A percentile compares a stretch with the other conserved stretches of the same genome.
Evolutionary conservation across 2,113 vertebrate genomes (phyloP).

Genomic region (Cheilinus undulatus): DNA sequence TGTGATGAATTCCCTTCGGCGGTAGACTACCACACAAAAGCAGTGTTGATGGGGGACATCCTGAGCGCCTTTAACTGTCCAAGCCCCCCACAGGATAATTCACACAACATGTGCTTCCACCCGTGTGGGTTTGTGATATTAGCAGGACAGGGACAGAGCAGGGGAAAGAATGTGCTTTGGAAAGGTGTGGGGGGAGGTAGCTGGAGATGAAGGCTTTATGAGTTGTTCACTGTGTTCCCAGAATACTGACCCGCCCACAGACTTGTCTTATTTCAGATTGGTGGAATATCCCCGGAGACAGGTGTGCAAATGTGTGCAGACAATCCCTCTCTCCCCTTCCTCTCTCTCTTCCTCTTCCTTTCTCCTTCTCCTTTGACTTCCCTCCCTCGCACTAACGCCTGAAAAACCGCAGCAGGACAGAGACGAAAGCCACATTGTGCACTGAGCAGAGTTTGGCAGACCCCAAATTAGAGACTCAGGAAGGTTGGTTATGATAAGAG

Average conservation of each 20-base stretch:
- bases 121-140: conserved; percentile 45
- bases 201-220: conserved; percentile 61
- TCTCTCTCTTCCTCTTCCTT: neutral
- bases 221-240: conserved; percentile 60
- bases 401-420: conserved; percentile 32
- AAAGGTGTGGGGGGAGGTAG: conserved; percentile 46
- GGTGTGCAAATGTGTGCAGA: conserved; percentile 71
- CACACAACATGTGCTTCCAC: conserved; percentile 48
- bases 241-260: conserved; percentile 72
- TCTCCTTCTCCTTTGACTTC: conserved; percentile 37
- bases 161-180: conserved; percentile 23
- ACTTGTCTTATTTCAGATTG: conserved; percentile 71
- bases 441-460: conserved; percentile 68
- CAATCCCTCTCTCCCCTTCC: conserved; percentile 25
- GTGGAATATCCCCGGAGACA: conserved; percentile 70
- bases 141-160: conserved; percentile 19
- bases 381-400: conserved; percentile 5
- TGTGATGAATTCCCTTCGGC: conserved; percentile 53
- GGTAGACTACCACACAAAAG: conserved; percentile 40
- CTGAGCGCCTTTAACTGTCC: conserved; percentile 50
- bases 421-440: conserved; percentile 63
- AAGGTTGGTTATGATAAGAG: conserved; percentile 81
- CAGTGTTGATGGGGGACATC: conserved; percentile 33
- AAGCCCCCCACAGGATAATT: conserved; percentile 45
- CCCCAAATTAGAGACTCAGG: conserved; percentile 72